phyloP scores from a whole-genome alignment of 1,140 invertebrate species.

The Drosophila cardini region DNA sequence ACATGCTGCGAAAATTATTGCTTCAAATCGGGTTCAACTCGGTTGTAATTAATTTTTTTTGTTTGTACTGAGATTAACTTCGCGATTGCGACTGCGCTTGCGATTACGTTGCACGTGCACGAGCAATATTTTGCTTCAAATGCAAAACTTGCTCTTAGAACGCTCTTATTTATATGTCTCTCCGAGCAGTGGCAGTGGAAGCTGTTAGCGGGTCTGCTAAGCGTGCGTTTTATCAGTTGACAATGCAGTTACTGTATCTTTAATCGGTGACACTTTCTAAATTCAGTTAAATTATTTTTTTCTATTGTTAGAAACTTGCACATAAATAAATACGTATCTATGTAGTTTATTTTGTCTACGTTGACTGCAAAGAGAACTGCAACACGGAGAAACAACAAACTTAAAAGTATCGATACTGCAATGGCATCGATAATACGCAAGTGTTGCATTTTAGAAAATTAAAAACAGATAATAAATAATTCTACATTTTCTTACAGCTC shows the following conservation, averaged over 20 bases:
- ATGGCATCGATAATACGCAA: conserved; percentile 24
- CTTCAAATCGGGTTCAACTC: background rate
- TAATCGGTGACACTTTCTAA: background rate
- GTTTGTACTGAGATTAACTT: conserved; percentile 5
- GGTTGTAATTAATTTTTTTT: background rate
- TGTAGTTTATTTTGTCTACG: conserved; percentile 32
- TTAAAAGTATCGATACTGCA: conserved; percentile 27
- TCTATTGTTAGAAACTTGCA: conserved; percentile 4
- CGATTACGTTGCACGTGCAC: conserved; percentile 33
- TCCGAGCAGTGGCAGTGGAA: conserved; percentile 21
- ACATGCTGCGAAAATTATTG: conserved; percentile 53
- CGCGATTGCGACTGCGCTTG: too few species aligned
- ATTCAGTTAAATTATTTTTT: background rate
- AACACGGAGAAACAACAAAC: conserved; percentile 32
- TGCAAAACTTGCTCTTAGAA: conserved; percentile 63
- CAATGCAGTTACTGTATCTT: conserved; percentile 4
- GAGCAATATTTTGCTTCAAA: conserved; percentile 61
- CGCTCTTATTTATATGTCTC: conserved; percentile 64
- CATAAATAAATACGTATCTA: conserved; percentile 6
- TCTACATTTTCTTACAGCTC: too few species aligned
- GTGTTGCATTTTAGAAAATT: conserved; percentile 2
- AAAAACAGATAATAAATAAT: too few species aligned
- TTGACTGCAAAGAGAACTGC: conserved; percentile 24
- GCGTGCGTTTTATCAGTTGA: background rate
- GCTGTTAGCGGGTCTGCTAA: conserved; percentile 19